Evolutionary conservation across 2,797 vertebrate species (phyloP), one percentile per base, ranked within the genome.

Genomic region (Sebastolobus alascanus): DNA sequence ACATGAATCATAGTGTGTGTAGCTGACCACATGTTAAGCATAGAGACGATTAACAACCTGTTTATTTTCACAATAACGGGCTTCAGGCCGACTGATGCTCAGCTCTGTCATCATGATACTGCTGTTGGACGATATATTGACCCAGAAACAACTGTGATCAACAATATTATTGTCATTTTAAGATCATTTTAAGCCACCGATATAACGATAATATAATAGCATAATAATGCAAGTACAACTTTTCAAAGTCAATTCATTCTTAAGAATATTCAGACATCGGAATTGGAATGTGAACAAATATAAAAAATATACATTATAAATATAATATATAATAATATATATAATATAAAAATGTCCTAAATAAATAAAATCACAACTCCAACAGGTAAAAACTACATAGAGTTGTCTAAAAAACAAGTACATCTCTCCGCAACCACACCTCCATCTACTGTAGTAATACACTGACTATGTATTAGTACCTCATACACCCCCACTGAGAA

Each of bases 1-100:
- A 38, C 31, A 38, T 63, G 67, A 88, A 29, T 79, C 63, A 71
- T 18, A 50, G 63, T 72, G 66, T 46, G 75, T 43, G 40, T 13
- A 25, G 31, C 55, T 74, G 78, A 73, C 31, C 61, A 38, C 2
- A 6, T 22, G 22, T 14, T 71, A 56, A 55, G 38, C 13, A 59
- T 46, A 29, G 60, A 70, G 64, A 35, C 12, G 11, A 67, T 63
- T 56, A 56, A 12, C 68, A 59, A 31, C 37, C 31, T 40, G 29
- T 64, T 66, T 82, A 29, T 38, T 64, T 43, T 52, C 18, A 18
- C 31, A 27, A 64, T 18, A 40, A 58, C 11, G 37, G n/a, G 10
- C 22, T 43, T 4, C 6, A n/a, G 50, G 16, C 50, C 20, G n/a
- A 46, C 43, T 46, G 6, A 46, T 46, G 50, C 7, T 52, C 50